Conservation (phyloP, 2,113 vertebrate genomes). For the Daphoenositta chrysoptera region DNA sequence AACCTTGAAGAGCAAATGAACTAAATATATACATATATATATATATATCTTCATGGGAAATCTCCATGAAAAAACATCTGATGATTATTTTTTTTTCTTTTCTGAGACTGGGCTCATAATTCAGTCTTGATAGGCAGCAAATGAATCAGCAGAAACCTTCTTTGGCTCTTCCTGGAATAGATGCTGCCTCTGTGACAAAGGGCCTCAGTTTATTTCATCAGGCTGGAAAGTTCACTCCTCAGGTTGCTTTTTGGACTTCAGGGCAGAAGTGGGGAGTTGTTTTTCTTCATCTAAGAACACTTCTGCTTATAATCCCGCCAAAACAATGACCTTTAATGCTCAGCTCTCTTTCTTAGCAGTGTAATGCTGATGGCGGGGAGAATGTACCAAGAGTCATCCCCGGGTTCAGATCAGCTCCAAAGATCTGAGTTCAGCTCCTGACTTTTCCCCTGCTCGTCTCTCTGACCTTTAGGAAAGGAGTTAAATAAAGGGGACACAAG, state of each 20-base stretch:
- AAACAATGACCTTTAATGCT: background rate
- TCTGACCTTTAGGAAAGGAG: background rate
- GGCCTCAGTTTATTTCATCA: background rate
- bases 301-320: background rate
- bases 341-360: background rate
- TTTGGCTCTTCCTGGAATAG: background rate
- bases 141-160: slow-evolving; percentile 21
- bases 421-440: background rate
- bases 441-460: background rate
- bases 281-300: background rate
- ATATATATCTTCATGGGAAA: background rate
- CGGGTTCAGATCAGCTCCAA: background rate
- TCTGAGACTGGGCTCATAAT: background rate
- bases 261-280: background rate
- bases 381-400: background rate
- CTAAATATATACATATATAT: background rate
- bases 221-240: background rate
- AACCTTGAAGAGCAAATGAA: background rate
- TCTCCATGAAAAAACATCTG: background rate
- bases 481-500: background rate
- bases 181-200: background rate
- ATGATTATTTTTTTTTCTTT: background rate
- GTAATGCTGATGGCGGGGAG: background rate
- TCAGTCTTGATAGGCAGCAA: background rate
- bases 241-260: background rate